Evolutionary conservation across 2,797 vertebrate genomes (phyloP).

Genomic region (Orientallactaga sibirica): DNA sequence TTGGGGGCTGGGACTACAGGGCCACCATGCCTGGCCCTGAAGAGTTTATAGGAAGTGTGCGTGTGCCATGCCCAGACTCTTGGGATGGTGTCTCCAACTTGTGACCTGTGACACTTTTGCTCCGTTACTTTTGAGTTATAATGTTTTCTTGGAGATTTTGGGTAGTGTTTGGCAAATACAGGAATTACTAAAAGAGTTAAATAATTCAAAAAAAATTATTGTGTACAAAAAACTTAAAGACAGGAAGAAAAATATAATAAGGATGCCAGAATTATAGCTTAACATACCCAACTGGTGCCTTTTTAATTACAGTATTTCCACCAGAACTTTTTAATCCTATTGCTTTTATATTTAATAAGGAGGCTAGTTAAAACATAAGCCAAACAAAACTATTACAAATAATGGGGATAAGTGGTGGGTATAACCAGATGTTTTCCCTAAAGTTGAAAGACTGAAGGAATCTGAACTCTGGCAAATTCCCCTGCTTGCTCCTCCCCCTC

Average conservation of each 20-base stretch:
- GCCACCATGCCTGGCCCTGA: neutral
- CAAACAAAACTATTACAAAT: slow-evolving; percentile 79
- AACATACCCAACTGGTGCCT: slow-evolving; percentile 67
- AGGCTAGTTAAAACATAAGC: slow-evolving; percentile 78
- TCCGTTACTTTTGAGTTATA: slow-evolving; percentile 67
- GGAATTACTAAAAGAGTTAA: slow-evolving; percentile 77
- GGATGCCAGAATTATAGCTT: slow-evolving; percentile 72
- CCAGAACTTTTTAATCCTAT: slow-evolving; percentile 79
- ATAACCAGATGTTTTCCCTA: slow-evolving; percentile 78
- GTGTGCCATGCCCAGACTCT: neutral
- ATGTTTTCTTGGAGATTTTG: slow-evolving; percentile 69
- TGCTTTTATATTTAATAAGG: slow-evolving; percentile 80
- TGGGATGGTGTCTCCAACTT: slow-evolving; percentile 45
- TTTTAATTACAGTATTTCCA: slow-evolving; percentile 80
- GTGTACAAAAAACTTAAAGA: slow-evolving; percentile 65
- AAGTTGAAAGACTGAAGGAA: slow-evolving; percentile 76
- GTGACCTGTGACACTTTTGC: slow-evolving; percentile 57
- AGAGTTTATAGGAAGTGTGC: slow-evolving; percentile 9
- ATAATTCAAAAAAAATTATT: slow-evolving; percentile 72
- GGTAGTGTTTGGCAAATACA: slow-evolving; percentile 63
- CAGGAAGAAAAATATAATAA: slow-evolving; percentile 69
- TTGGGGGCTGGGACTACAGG: neutral
- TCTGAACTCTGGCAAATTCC: slow-evolving; percentile 51
- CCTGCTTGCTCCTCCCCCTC: neutral
- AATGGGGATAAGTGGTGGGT: slow-evolving; percentile 70